These are phyloP conservation scores for Patella caerulea DNA, from an alignment of 2,888 invertebrate species.

Conservation along the genomic window DNA sequence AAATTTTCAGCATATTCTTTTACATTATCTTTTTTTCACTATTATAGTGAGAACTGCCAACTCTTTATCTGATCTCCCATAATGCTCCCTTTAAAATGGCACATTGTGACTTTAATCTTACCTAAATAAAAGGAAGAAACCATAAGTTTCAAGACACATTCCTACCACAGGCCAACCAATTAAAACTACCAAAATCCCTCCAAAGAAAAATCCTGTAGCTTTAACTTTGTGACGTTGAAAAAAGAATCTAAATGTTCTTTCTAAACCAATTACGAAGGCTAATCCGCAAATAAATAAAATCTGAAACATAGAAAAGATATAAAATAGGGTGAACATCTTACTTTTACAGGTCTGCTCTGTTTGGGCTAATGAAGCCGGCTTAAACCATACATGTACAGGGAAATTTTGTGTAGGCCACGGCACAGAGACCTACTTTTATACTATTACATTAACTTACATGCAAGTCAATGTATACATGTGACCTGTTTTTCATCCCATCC, in stretches of 20 bases:
- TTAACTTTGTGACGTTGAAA: slow-evolving; percentile 96
- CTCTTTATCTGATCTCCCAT: too few species aligned
- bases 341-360: too few species aligned
- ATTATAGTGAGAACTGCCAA: too few species aligned
- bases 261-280: slow-evolving; percentile 95
- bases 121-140: slow-evolving; percentile 83
- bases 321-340: too few species aligned
- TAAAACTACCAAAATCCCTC: slow-evolving; percentile 92
- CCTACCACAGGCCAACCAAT: slow-evolving; percentile 97
- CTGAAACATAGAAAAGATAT: slow-evolving; percentile 76
- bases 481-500: too few species aligned
- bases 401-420: too few species aligned
- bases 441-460: too few species aligned
- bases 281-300: slow-evolving; percentile 95
- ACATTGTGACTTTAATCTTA: slow-evolving; percentile 56
- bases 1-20: background rate
- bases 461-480: too few species aligned
- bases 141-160: slow-evolving; percentile 96
- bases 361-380: too few species aligned
- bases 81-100: slow-evolving; percentile 15
- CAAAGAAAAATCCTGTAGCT: slow-evolving; percentile 90
- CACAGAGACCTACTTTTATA: too few species aligned
- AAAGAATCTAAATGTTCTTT: slow-evolving; percentile 96
- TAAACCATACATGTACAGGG: too few species aligned
- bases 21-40: too few species aligned